phyloP scores from a whole-genome alignment of 2,113 vertebrate genomes.

The Globicephala melas region DNA sequence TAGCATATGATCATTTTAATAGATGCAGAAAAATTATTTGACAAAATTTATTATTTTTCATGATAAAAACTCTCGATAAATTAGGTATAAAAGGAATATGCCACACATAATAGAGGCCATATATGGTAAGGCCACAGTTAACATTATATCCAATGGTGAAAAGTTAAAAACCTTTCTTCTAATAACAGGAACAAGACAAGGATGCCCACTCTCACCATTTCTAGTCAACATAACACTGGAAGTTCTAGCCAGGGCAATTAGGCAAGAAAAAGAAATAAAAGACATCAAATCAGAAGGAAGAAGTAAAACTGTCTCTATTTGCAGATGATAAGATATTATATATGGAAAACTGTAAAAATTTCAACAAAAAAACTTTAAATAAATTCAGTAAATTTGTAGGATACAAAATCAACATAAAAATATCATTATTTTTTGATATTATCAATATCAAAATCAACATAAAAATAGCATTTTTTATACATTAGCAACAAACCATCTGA shows the following conservation, averaged over 20 bases:
- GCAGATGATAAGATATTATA: background rate
- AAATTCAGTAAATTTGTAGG: background rate
- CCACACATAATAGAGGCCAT: background rate
- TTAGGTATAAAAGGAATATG: background rate
- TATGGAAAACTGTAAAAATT: background rate
- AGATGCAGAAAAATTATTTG: background rate
- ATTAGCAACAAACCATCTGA: background rate
- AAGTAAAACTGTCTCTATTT: background rate
- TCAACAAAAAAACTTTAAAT: background rate
- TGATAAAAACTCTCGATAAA: background rate
- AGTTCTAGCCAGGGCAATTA: background rate
- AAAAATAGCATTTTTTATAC: background rate
- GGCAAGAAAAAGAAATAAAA: background rate
- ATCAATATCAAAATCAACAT: background rate
- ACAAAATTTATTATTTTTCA: background rate
- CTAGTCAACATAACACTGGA: background rate
- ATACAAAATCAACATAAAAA: background rate
- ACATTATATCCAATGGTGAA: background rate
- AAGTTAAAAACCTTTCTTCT: background rate
- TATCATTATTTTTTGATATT: too few relatives aligned
- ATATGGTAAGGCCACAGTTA: background rate
- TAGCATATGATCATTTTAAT: background rate
- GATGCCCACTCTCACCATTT: background rate
- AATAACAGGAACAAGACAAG: background rate
- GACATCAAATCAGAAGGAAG: background rate